Base-by-base conservation (phyloP, 2,113 vertebrate species). In the Mola mola region DNA sequence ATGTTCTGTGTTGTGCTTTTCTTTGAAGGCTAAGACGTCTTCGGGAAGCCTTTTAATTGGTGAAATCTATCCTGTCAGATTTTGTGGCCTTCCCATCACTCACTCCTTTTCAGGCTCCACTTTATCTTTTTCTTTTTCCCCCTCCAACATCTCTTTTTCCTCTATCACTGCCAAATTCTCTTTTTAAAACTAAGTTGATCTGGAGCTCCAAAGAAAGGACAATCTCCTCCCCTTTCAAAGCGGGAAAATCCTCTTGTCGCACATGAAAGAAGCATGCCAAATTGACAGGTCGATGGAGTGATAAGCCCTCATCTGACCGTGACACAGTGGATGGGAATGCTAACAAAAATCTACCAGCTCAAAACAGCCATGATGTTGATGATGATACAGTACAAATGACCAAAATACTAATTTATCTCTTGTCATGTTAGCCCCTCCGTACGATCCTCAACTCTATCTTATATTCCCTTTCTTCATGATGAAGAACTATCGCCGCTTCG, bases 11-110 rank as follows among this genome's bases (percentile, higher is more conserved):
- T 59, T 52, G 31, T 44, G 74, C 50, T 78, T 75, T 84, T 79
- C 51, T 66, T 46, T 37, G 8, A 59, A 34, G 37, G 55, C 50
- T 72, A 37, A 51, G 55, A 77, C 75, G 63, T 65, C 57, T 70
- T 63, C 58, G 69, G 78, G 61, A 72, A 47, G 71, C 61, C 69
- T 82, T 66, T 76, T 83, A 82, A 84, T 87, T 81, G 81, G 82
- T 79, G 63, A 75, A 79, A 84, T 87, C 83, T 81, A 73, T 71
- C 78, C 71, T 79, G 82, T 84, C 81, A 75, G 76, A 76, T 82
- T 60, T 74, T 34, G 63, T 51, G 57, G 71, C 69, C 56, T 82
- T 58, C 69, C 75, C 76, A 82, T 85, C 78, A 76, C 74, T 83
- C 82, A 79, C 43, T 61, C 43, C 47, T 63, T 66, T 77, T 67